phyloP scores from a whole-genome alignment of 1,140 invertebrate genomes.

The Zaprionus capensis region DNA sequence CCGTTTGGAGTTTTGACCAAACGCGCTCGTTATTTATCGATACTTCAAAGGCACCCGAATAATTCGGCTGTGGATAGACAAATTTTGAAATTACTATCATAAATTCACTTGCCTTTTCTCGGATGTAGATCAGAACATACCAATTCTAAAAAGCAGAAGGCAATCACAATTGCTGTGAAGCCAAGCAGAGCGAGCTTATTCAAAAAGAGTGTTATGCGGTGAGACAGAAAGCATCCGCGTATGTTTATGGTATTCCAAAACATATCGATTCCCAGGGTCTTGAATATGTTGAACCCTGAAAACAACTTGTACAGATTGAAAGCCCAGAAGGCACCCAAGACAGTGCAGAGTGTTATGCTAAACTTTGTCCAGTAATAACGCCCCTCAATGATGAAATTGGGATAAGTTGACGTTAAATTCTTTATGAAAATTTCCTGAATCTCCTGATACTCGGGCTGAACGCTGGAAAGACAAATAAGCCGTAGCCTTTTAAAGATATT shows the following conservation, averaged over 20 bases:
- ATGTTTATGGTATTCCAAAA: background rate
- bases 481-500: background rate
- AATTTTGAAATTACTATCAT: background rate
- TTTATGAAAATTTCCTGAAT: background rate
- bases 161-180: background rate
- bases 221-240: fast-evolving
- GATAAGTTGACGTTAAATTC: background rate
- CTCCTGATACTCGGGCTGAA: background rate
- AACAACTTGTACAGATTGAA: background rate
- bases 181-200: background rate
- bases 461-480: background rate
- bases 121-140: background rate
- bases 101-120: too few relatives aligned
- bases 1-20: background rate
- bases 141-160: background rate
- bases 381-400: background rate
- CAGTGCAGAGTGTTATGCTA: background rate
- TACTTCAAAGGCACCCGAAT: background rate
- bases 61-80: background rate
- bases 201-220: background rate
- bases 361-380: background rate
- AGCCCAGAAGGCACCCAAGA: background rate
- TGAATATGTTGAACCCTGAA: background rate
- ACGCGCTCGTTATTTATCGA: background rate
- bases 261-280: background rate